A percentile compares a stretch with the other conserved stretches of the same genome.
Conservation (phyloP, 2,113 vertebrate species). For the Maylandia zebra region DNA sequence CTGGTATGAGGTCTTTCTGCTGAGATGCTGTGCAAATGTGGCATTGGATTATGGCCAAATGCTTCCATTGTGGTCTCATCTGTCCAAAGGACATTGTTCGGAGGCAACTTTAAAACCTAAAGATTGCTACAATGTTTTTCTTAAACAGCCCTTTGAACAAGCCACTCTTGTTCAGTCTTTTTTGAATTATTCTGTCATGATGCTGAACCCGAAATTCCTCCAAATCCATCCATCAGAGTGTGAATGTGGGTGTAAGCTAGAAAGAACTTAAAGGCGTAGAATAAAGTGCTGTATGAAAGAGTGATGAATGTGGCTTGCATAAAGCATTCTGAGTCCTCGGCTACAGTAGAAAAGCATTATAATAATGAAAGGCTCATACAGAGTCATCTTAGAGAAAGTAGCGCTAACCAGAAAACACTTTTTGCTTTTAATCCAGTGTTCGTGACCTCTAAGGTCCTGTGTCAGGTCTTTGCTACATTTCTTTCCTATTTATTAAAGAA, state of each 20-base stretch:
- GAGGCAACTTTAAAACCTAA: background rate
- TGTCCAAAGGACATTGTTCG: background rate
- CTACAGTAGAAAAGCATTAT: background rate
- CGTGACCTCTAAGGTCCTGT: background rate
- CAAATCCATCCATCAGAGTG: background rate
- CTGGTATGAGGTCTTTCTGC: background rate
- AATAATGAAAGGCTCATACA: background rate
- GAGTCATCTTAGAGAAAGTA: background rate
- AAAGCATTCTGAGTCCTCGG: background rate
- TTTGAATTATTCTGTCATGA: background rate
- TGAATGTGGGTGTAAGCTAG: background rate
- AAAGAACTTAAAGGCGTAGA: background rate
- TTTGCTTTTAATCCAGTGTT: background rate
- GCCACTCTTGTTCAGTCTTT: background rate
- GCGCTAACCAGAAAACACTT: background rate
- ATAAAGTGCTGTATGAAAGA: background rate
- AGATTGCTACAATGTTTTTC: accelerated
- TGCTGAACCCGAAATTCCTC: background rate
- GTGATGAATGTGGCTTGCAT: background rate
- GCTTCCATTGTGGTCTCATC: background rate
- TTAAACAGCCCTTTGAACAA: background rate
- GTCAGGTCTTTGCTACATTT: background rate
- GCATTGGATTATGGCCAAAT: background rate
- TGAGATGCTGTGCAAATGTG: background rate
- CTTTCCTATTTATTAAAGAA: background rate